Base-by-base conservation (phyloP, 2,888 invertebrate genomes). In the Bellardia bayeri region DNA sequence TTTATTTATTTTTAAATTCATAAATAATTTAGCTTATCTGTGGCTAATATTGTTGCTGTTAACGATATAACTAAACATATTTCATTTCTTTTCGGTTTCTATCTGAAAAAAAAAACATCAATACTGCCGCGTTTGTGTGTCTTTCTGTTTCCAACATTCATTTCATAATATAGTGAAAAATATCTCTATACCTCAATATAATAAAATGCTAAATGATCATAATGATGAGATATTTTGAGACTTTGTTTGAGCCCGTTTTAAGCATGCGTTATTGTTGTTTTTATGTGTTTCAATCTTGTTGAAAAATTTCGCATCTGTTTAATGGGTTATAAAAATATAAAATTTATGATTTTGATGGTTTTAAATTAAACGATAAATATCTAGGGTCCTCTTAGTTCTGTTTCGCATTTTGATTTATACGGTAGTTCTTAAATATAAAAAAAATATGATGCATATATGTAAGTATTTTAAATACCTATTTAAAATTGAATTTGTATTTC, bases 241-340 rank as follows among this genome's bases (percentile, higher is more conserved):
- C 84, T 85, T 79, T 87, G 78, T 85, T 79, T 16, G 23, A 40
- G 71, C 51, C 74, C 68, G 82, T 69, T 49, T 61, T 84, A 37
- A 54, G 66, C 4, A 58, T 23, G 49, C 49, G 56, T 68, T 13
- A 7, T 30, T 58, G 2, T 58, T 58, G 3, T 54, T 16, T 54
- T 58, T 61, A 42, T 49, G 9, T 61, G 16, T 30, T 49, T 42
- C 61, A 63, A 58, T 83, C 33, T 76, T 83, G 80, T 72, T 87
- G 63, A 87, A 74, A 68, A 74, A 87, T 69, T 79, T 87, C 74
- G 78, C 74, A 87, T 78, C 63, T 80, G 63, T 79, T 78, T 85
- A 82, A 85, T 85, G 85, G 79, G 69, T 75, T 87, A 87, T 87
- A 85, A 87, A 87, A 75, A 75, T 69, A 66, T 85, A 51, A 82